Base-by-base conservation (phyloP, 2,888 invertebrate species). In the Limnephilus rhombicus region DNA sequence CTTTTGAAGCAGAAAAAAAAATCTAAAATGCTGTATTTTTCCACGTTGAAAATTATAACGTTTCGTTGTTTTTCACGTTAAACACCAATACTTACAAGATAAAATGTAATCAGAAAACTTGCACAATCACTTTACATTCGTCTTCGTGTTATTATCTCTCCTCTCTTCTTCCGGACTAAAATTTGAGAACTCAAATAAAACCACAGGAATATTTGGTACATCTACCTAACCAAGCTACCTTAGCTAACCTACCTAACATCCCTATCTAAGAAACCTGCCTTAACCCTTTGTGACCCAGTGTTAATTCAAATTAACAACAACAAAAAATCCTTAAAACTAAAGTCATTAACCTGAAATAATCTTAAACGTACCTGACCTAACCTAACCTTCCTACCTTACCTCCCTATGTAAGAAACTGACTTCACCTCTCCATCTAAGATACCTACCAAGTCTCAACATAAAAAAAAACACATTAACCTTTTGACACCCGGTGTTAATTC, bases 141-240 rank as follows among this genome's bases (percentile, higher is more conserved):
- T 68, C 68, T 24, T 68, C 68, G 24, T 9, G 68, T 68, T 68
- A 68, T 68, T 68, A 68, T 68, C 24, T 68, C 24, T 68, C 5
- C 53, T 68, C 24, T 68, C 24, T 68, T 1, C 53, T 68, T 68
- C 68, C 82, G 82, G 34, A 34, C 49, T 45, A 82, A 82, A 82
- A 82, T 90, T 90, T 82, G 29, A 45, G 82, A 80, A 90, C 90
- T 90, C 81, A 41, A 90, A 90, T 90, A 90, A 29, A 80, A 82
- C 49, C 68, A 68, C 31, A 34, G 90, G 49, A 29, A 90, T 49
- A n/a, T 82, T 68, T n/a, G 18, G 82, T 45, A n/a, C 5, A 82
- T 45, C 24, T 68, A 68, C 68, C 68, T 68, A n/a, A 24, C 24
- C 68, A 68, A 68, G 68, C 68, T 68, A 68, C 68, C 68, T 68